Percentiles rank a stretch among this genome's conserved stretches.
Evolutionary conservation across 2,888 invertebrate genomes (phyloP).

Genomic region (Ctena decussata): DNA sequence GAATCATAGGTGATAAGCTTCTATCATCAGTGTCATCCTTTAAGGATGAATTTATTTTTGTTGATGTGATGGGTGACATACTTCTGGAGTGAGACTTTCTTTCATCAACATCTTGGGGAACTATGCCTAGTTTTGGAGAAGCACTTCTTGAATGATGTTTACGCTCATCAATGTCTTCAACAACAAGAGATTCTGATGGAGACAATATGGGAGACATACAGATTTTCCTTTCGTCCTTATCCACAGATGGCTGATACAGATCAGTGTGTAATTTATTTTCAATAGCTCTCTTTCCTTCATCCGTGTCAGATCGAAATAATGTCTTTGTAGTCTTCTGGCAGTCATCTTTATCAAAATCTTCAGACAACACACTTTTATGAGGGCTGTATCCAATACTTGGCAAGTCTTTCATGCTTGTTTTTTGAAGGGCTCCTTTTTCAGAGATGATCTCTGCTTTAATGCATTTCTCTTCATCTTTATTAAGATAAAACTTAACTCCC

Average conservation of each 20-base stretch:
- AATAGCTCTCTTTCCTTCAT: background rate
- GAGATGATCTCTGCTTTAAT: background rate
- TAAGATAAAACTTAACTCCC: background rate
- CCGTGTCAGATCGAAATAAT: background rate
- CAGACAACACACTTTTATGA: background rate
- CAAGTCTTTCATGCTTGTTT: background rate
- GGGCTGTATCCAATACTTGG: background rate
- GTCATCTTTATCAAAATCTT: background rate
- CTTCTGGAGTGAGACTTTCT: conserved; percentile 45
- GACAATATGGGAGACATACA: background rate
- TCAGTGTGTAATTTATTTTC: background rate
- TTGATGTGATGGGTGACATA: conserved; percentile 28
- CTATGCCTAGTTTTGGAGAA: background rate
- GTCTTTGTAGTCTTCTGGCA: background rate
- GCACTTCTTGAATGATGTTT: conserved; percentile 32
- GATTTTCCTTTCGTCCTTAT: background rate
- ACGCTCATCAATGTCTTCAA: conserved; percentile 11
- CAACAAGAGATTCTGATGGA: background rate
- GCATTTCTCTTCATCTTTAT: background rate
- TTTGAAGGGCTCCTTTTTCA: background rate
- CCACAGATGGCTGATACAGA: background rate
- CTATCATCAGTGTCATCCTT: background rate
- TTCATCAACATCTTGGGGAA: background rate
- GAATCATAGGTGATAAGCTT: background rate
- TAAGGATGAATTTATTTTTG: background rate